These are phyloP conservation scores for Meloidogyne hapla DNA, from an alignment of 1,140 invertebrate species.

Conservation along the genomic window DNA sequence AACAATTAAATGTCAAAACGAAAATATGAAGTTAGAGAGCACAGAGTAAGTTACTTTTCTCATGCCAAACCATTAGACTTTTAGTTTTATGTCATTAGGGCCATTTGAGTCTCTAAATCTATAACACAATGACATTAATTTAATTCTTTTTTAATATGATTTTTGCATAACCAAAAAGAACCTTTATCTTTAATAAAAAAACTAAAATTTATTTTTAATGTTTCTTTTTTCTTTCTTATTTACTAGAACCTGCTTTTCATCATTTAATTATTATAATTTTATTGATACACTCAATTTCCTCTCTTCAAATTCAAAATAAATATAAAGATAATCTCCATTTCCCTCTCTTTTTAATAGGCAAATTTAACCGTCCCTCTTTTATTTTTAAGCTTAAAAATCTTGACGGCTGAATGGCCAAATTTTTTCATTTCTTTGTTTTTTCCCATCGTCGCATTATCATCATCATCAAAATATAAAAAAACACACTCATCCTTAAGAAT, in stretches of 20 bases:
- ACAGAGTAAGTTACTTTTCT: too few relatives aligned
- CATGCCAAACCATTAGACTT: too few relatives aligned
- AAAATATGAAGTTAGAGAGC: too few relatives aligned
- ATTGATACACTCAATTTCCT: neutral
- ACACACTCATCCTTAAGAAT: neutral
- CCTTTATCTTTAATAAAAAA: too few relatives aligned
- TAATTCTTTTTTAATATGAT: too few relatives aligned
- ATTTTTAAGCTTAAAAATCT: neutral
- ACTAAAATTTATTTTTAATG: neutral
- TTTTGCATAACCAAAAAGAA: too few relatives aligned
- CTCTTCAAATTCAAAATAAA: conserved; percentile 3
- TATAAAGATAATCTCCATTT: neutral
- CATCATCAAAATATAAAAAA: neutral
- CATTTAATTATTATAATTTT: neutral
- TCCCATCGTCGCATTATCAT: conserved; percentile 1
- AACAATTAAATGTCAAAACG: too few relatives aligned
- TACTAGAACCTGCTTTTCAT: neutral
- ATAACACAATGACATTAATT: too few relatives aligned
- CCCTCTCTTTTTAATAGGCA: neutral
- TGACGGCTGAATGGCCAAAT: neutral
- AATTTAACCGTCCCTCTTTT: neutral
- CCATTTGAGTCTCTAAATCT: too few relatives aligned
- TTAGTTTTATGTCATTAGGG: too few relatives aligned
- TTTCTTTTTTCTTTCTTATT: neutral
- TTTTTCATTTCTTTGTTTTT: neutral